Base-by-base conservation (phyloP, 2,113 vertebrate species). In the Struthidea cinerea region DNA sequence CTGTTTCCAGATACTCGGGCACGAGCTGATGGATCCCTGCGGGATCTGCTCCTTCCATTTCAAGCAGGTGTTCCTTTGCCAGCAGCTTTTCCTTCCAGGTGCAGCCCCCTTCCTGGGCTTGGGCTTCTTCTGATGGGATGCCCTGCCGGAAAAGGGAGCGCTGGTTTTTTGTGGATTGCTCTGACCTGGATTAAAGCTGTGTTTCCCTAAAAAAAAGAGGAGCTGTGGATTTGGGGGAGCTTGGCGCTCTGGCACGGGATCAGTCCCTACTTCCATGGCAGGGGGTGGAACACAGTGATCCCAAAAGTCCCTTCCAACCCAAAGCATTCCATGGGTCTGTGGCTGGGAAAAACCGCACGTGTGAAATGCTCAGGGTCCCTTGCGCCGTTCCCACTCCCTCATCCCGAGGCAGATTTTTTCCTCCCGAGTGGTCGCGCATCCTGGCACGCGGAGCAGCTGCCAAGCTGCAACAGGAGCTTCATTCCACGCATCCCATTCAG, bases 301-400 rank as follows among this genome's bases (percentile, higher is more conserved):
- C 55, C 28, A 4, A 20, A 87, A 87, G 10, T 16, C 22, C 10
- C 39, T 78, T 63, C 47, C 24, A n/a, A 20, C 15, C 47, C 39
- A 47, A 24, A 55, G 10, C 47, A 55, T 61, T 87, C 56, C 74
- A 17, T 30, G 56, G 28, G 61, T 53, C 55, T 2, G 11, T 49
- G 41, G 35, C 0, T 41, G 60, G 63, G 46, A 23, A 69, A 28
- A 61, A 13, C 5, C 3, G 47, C 19, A 3, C 1, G 10, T n/a
- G 3, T 53, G 47, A 47, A 61, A 28, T 23, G 39, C 87, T 71
- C 4, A 3, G 32, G 37, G 44, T 33, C 44, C 50, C 80, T 47
- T 64, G 44, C 60, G 27, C 37, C 16, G 2, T 81, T 65, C 33
- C 75, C 69, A 30, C 28, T n/a, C 20, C 52, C 33, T 79, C 6